A percentile compares a stretch with the other conserved stretches of the same genome.
Evolutionary conservation across 2,113 vertebrate species (phyloP).

Genomic region (Myodes glareolus): DNA sequence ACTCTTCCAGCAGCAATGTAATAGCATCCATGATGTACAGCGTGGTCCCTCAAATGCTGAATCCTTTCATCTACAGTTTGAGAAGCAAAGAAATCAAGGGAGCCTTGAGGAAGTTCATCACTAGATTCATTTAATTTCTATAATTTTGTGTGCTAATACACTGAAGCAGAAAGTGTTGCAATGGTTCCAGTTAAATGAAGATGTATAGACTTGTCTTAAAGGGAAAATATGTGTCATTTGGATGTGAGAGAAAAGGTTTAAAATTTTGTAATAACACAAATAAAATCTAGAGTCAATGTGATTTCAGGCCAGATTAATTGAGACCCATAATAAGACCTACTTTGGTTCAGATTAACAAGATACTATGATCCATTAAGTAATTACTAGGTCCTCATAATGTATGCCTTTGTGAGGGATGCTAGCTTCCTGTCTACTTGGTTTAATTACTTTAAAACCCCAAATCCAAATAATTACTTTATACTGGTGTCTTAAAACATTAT

Average conservation of each 20-base stretch:
- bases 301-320: not conserved
- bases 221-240: not conserved
- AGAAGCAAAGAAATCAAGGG: not conserved
- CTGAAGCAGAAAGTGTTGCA: not conserved
- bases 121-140: not conserved
- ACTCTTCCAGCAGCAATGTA: not conserved
- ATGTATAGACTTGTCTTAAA: not conserved
- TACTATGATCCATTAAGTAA: not conserved
- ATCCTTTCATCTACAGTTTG: not conserved
- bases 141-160: not conserved
- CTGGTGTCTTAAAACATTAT: not conserved
- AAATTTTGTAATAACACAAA: not conserved
- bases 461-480: not conserved
- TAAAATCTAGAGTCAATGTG: not conserved
- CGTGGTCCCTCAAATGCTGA: not conserved
- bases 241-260: not conserved
- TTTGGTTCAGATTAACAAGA: not conserved
- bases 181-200: not conserved
- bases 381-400: not conserved
- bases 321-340: not conserved
- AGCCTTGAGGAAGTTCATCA: not conserved
- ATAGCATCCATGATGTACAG: not conserved
- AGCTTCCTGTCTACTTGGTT: not conserved
- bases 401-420: not conserved
- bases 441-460: not conserved